These are phyloP conservation scores for Podarcis muralis DNA, from an alignment of 2,113 vertebrate species.

Conservation along the genomic window DNA sequence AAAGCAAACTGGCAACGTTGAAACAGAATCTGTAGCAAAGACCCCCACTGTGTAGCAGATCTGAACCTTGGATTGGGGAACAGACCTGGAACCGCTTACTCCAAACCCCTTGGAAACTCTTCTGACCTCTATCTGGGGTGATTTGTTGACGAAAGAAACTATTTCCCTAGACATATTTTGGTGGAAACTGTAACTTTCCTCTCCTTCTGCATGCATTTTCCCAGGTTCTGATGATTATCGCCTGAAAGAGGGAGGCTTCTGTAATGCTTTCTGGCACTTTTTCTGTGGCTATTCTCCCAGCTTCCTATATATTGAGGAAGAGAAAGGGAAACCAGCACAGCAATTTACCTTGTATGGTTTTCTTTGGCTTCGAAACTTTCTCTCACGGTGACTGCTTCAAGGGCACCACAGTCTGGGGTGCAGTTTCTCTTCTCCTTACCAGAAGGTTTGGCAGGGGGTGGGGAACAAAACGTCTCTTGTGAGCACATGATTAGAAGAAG, in stretches of 20 bases:
- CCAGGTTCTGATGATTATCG: constrained; percentile 4
- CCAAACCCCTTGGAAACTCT: not conserved
- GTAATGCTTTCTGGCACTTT: not conserved
- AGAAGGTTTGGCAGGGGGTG: constrained; percentile 14
- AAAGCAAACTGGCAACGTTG: not conserved
- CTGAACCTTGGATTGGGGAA: not conserved
- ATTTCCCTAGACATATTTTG: not conserved
- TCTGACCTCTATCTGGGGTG: not conserved
- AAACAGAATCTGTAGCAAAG: not conserved
- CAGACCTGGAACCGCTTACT: not conserved
- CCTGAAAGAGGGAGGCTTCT: not conserved
- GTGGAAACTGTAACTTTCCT: not conserved
- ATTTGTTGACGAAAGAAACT: constrained; percentile 33
- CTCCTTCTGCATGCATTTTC: not conserved
- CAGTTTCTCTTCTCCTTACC: constrained; percentile 53
- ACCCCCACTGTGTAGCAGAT: not conserved
- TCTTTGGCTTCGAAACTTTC: constrained; percentile 30
- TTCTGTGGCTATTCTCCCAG: accelerated
- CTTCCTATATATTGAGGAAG: not conserved
- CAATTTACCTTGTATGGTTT: constrained; percentile 22
- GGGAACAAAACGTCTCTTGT: constrained; percentile 25
- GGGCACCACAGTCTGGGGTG: constrained; percentile 23
- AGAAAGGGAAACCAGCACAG: not conserved
- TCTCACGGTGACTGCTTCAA: constrained; percentile 16
- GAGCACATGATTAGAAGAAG: constrained; percentile 69